phyloP scores from a whole-genome alignment of 2,888 invertebrate species.

The Eutolmus rufibarbis region DNA sequence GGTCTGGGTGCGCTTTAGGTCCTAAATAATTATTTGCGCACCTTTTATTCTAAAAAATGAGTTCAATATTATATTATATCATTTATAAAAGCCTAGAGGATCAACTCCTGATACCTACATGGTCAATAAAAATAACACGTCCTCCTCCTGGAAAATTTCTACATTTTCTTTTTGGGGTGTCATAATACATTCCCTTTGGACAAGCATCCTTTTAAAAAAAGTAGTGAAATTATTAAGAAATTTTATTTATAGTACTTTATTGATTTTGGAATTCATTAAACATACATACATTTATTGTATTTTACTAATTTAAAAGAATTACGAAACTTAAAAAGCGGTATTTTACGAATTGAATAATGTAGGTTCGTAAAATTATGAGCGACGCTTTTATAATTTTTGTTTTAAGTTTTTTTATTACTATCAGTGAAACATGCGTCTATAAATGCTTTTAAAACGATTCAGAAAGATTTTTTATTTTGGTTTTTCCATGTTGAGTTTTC shows the following conservation, averaged over 20 bases:
- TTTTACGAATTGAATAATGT: too few species aligned
- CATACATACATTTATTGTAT: background rate
- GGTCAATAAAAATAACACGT: slow-evolving; percentile 56
- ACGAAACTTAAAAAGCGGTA: background rate
- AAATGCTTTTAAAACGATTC: background rate
- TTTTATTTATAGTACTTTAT: background rate
- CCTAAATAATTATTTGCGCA: slow-evolving; percentile 59
- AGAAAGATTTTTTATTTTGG: background rate
- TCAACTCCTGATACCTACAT: slow-evolving; percentile 52
- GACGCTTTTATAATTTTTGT: background rate
- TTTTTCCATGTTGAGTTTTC: background rate
- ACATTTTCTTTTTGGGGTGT: slow-evolving; percentile 55
- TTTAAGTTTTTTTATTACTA: background rate
- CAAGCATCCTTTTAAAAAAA: slow-evolving; percentile 47
- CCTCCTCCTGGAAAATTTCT: slow-evolving; percentile 62
- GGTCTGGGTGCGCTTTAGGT: slow-evolving; percentile 59
- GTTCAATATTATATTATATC: background rate
- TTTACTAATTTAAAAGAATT: background rate
- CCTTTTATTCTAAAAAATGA: slow-evolving; percentile 54
- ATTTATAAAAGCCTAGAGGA: background rate
- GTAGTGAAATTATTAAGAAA: background rate
- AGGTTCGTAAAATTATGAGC: too few species aligned
- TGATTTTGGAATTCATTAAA: background rate
- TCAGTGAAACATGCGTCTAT: background rate
- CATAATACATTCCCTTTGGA: slow-evolving; percentile 55